Conservation (phyloP, 2,888 invertebrate genomes). For the Scrobipalpa atriplicella region DNA sequence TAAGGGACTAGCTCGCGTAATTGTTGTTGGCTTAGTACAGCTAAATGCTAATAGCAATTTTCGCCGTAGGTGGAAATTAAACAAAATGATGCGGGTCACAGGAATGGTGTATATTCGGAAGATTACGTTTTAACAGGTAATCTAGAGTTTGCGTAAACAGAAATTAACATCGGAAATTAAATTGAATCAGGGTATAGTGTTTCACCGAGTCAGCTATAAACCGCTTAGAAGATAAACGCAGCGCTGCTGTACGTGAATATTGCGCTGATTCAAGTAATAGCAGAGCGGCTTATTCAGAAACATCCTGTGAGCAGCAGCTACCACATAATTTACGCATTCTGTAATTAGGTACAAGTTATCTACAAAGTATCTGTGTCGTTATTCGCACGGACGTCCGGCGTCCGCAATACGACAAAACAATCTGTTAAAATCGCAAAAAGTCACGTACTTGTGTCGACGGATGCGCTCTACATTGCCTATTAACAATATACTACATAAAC, state of each 20-base stretch:
- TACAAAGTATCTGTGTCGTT: conserved; percentile 47
- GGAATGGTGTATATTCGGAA: conserved; percentile 3
- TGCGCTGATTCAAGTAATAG: not conserved
- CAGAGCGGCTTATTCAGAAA: not conserved
- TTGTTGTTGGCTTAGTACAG: conserved; percentile 4
- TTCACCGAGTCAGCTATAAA: conserved; percentile 38
- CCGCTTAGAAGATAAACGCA: conserved; percentile 33
- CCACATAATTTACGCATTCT: not conserved
- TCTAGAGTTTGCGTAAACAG: not conserved
- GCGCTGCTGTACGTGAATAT: conserved; percentile 36
- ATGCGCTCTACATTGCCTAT: conserved; percentile 12
- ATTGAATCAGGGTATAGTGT: conserved; percentile 21
- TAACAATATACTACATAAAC: conserved; percentile 16
- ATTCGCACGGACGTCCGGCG: conserved; percentile 63
- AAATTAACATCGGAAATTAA: not conserved
- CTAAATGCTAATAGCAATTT: conserved; percentile 14
- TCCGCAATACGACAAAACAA: conserved; percentile 43
- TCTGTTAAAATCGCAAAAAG: conserved; percentile 18
- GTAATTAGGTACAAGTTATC: conserved; percentile 6
- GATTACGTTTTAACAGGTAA: too few species aligned
- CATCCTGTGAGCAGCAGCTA: not conserved
- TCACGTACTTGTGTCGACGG: conserved; percentile 6
- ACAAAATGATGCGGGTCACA: conserved; percentile 15
- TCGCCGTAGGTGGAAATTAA: not conserved
- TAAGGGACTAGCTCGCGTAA: conserved; percentile 1